A percentile compares a stretch with the other conserved stretches of the same genome.
Evolutionary conservation across 2,888 invertebrate species (phyloP).

Genomic region (Tipula lateralis): DNA sequence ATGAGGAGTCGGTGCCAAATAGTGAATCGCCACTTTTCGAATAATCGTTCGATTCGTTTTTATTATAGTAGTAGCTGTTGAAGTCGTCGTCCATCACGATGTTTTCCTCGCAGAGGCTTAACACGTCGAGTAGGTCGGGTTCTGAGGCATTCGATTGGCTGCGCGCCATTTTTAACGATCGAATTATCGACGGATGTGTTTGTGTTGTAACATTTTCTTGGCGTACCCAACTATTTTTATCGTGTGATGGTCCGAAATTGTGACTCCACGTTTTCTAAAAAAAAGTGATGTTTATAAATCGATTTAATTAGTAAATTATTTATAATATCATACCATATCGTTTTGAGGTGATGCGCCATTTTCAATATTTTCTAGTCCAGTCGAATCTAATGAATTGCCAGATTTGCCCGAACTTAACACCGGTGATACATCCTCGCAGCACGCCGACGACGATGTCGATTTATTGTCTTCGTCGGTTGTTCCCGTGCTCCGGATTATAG

Average conservation of each 20-base stretch:
- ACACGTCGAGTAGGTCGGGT: constrained; percentile 47
- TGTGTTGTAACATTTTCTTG: constrained; percentile 33
- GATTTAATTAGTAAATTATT: constrained; percentile 32
- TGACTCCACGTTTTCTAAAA: constrained; percentile 30
- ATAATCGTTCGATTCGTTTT: constrained; percentile 30
- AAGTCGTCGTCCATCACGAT: constrained; percentile 32
- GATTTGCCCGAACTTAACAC: constrained; percentile 48
- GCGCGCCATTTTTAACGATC: background rate
- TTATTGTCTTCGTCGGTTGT: constrained; percentile 51
- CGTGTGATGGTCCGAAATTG: background rate
- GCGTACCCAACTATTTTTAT: constrained; percentile 30
- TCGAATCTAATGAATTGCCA: constrained; percentile 47
- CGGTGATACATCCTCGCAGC: constrained; percentile 45
- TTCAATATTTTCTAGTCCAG: constrained; percentile 44
- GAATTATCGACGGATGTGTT: constrained; percentile 27
- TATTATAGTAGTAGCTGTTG: constrained; percentile 29
- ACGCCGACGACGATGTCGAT: constrained; percentile 48
- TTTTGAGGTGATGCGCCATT: constrained; percentile 49
- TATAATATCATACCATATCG: constrained; percentile 41
- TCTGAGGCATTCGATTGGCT: constrained; percentile 38
- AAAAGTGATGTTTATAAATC: background rate
- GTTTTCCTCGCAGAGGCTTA: constrained; percentile 44
- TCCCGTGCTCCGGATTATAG: constrained; percentile 48
- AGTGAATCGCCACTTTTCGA: constrained; percentile 27
- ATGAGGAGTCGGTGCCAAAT: constrained; percentile 29